Percentiles rank a stretch among this genome's conserved stretches.
phyloP scores from a whole-genome alignment of 1,140 invertebrate genomes.

The Bombus pyrosoma region DNA sequence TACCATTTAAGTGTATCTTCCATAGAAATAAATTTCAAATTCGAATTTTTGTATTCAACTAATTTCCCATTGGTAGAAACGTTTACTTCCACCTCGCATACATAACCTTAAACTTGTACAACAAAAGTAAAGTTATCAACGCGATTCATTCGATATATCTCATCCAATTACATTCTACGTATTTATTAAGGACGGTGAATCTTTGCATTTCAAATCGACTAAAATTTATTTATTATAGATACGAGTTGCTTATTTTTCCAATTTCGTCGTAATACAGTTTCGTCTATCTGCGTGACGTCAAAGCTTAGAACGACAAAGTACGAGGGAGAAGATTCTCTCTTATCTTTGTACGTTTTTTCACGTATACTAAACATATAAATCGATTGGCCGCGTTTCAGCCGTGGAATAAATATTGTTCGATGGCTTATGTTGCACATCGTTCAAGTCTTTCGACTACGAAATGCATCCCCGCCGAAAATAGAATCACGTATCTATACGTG shows the following conservation, averaged over 20 bases:
- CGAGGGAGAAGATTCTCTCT: no score
- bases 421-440: background rate
- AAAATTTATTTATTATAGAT: background rate
- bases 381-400: conserved; percentile 32
- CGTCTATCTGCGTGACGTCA: no score
- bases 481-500: conserved; percentile 33
- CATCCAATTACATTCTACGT: background rate
- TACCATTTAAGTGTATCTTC: background rate
- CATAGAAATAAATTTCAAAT: background rate
- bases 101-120: background rate
- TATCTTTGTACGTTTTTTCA: background rate
- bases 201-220: background rate
- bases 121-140: background rate
- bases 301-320: background rate
- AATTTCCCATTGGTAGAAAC: background rate
- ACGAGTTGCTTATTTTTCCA: background rate
- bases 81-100: background rate
- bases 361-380: conserved; percentile 6
- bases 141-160: background rate
- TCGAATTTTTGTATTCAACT: background rate
- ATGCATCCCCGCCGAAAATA: conserved; percentile 36
- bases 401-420: conserved; percentile 35
- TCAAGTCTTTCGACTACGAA: conserved; percentile 32
- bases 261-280: background rate
- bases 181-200: background rate